A percentile compares a stretch with the other conserved stretches of the same genome.
phyloP scores from a whole-genome alignment of 2,888 invertebrate genomes.

The Schizaphis graminum region DNA sequence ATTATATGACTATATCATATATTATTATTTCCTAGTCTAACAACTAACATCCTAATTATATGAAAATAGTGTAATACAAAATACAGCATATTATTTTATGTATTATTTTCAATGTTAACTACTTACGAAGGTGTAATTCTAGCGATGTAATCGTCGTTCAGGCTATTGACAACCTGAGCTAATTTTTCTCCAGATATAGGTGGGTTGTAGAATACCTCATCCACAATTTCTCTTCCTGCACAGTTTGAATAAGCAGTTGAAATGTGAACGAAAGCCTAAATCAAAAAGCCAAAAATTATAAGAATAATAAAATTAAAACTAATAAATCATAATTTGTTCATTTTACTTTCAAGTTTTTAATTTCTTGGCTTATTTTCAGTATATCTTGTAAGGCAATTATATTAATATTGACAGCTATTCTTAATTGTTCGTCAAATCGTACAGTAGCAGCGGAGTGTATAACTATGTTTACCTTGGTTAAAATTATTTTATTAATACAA shows the following conservation, averaged over 20 bases:
- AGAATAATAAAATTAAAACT: neutral
- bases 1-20: too few species aligned
- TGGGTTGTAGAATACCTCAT: constrained; percentile 67
- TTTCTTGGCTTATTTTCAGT: constrained; percentile 79
- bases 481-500: neutral
- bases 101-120: neutral
- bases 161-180: constrained; percentile 62
- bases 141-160: constrained; percentile 66
- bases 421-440: constrained; percentile 85
- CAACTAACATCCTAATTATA: neutral
- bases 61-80: neutral
- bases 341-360: constrained; percentile 80
- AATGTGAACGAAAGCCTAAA: constrained; percentile 67
- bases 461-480: constrained; percentile 74
- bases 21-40: neutral
- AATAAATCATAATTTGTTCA: neutral
- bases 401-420: constrained; percentile 83
- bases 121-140: constrained; percentile 67
- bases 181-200: constrained; percentile 66
- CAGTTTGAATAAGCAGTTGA: constrained; percentile 67
- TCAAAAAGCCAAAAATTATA: neutral
- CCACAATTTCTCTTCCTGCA: constrained; percentile 64
- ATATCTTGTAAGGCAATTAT: constrained; percentile 82
- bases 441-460: constrained; percentile 95
- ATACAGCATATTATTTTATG: neutral